Base-by-base conservation (phyloP, 2,797 vertebrate species). In the Melanotaenia nigrans region DNA sequence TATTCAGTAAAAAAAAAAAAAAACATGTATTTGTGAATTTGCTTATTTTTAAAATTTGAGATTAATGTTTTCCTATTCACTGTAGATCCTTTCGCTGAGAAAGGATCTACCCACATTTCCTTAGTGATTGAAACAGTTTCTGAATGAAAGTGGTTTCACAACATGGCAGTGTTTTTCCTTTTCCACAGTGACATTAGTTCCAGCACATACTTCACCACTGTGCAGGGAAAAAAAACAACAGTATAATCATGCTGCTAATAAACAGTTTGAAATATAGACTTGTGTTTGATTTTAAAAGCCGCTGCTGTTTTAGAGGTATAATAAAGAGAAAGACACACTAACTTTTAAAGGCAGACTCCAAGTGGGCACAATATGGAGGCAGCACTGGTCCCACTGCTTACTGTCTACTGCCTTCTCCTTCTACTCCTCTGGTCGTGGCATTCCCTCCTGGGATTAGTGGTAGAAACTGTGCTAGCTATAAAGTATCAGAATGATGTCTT, bases 391-490 rank as follows among this genome's bases (percentile, higher is more conserved):
- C 0, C 72, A 76, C 30, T 57, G 22, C 36, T 74, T 35, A 42
- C 28, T 65, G 60, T 71, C 70, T 60, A 25, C 45, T 56, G 20
- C 24, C 25, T 74, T 63, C 38, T 55, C 22, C 45, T 45, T 24
- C 32, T 18, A 42, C 24, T 56, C 3, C 56, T 33, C 54, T 30
- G 61, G 49, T 62, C 33, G 4, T 25, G 30, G 45, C 3, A 59
- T 69, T 66, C 49, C 61, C 82, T 77, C 77, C 66, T 81, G 84
- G 83, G 84, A 82, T 78, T 65, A 49, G 70, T 42, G 33, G 33
- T 22, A 78, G 72, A 81, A 85, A 77, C 82, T 87, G 85, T 74
- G 66, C 42, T 32, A 28, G 67, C 66, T 71, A 53, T 73, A 62
- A 73, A 65, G 70, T 78, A 4, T 81, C 75, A n/a, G 22, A 72